Conservation (phyloP, 1,140 invertebrate species). For the Paracyclopina nana region DNA sequence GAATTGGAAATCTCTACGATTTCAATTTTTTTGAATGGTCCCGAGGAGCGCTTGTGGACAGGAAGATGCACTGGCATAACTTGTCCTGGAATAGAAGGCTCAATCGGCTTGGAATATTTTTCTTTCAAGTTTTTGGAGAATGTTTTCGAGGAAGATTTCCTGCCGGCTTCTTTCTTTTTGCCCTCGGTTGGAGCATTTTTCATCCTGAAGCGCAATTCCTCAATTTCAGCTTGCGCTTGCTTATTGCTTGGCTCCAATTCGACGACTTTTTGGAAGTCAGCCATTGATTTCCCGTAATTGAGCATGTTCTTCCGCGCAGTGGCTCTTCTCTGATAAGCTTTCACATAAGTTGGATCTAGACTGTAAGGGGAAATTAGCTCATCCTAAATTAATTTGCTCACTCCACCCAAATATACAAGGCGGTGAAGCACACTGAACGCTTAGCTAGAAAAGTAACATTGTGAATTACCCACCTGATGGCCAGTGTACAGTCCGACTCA, state of each 20-base stretch:
- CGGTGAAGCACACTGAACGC: too few relatives aligned
- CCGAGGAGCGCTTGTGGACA: not conserved
- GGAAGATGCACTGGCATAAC: not conserved
- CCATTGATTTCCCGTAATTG: constrained; percentile 38
- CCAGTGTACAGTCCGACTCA: constrained; percentile 49
- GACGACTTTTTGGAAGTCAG: constrained; percentile 42
- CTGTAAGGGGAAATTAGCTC: too few relatives aligned
- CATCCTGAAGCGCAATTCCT: constrained; percentile 34
- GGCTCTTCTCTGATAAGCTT: constrained; percentile 53
- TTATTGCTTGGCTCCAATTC: constrained; percentile 48
- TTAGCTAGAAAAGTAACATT: too few relatives aligned
- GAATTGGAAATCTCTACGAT: not conserved
- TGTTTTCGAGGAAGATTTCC: constrained; percentile 2
- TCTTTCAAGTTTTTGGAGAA: constrained; percentile 19
- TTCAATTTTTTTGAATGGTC: not conserved
- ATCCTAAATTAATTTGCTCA: too few relatives aligned
- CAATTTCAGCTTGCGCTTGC: constrained; percentile 35
- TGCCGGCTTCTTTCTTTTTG: not conserved
- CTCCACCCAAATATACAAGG: too few relatives aligned
- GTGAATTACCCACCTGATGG: too few relatives aligned
- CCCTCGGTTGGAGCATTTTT: constrained; percentile 18
- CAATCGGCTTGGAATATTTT: not conserved
- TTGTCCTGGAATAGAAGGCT: not conserved
- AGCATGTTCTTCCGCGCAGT: constrained; percentile 40
- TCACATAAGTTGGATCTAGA: constrained; percentile 51